A percentile compares a stretch with the other conserved stretches of the same genome.
phyloP scores from a whole-genome alignment of 30 jellyfish, hydroid and myxozoan genomes.

The Aurelia aurita region DNA sequence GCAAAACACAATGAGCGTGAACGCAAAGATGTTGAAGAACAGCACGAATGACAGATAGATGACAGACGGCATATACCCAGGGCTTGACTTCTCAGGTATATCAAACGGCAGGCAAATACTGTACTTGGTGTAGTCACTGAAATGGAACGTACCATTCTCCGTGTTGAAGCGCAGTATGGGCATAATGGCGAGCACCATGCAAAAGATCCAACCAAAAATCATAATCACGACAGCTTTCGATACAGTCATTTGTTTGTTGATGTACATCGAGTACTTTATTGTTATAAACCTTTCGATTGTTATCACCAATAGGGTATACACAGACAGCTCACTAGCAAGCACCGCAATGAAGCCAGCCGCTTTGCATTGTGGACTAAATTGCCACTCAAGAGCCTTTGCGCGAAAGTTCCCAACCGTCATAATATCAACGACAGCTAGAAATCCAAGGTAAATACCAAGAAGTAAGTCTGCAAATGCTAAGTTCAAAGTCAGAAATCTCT shows the following conservation, averaged over 20 bases:
- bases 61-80: slow-evolving; percentile 60
- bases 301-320: slow-evolving; percentile 81
- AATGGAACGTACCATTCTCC: slow-evolving; percentile 61
- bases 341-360: slow-evolving; percentile 97
- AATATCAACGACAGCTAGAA: slow-evolving; percentile 86
- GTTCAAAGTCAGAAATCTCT: slow-evolving; percentile 83
- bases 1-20: slow-evolving; percentile 79
- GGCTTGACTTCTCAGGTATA: slow-evolving; percentile 63
- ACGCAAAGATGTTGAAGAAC: slow-evolving; percentile 76
- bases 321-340: slow-evolving; percentile 91
- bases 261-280: slow-evolving; percentile 84
- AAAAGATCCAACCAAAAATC: slow-evolving; percentile 90
- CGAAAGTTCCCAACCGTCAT: slow-evolving; percentile 93
- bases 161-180: slow-evolving; percentile 72
- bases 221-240: slow-evolving; percentile 73
- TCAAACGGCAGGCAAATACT: slow-evolving; percentile 96
- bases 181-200: slow-evolving; percentile 71
- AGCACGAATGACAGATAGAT: slow-evolving; percentile 72
- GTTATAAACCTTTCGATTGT: slow-evolving; percentile 92
- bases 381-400: slow-evolving; percentile 96
- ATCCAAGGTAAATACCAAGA: slow-evolving; percentile 86
- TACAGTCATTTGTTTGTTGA: slow-evolving; percentile 70
- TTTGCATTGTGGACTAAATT: slow-evolving; percentile 87
- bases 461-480: slow-evolving; percentile 92
- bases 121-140: slow-evolving; percentile 90